phyloP scores from a whole-genome alignment of 2,797 vertebrate genomes.

The Rhabdophis nuchalis region DNA sequence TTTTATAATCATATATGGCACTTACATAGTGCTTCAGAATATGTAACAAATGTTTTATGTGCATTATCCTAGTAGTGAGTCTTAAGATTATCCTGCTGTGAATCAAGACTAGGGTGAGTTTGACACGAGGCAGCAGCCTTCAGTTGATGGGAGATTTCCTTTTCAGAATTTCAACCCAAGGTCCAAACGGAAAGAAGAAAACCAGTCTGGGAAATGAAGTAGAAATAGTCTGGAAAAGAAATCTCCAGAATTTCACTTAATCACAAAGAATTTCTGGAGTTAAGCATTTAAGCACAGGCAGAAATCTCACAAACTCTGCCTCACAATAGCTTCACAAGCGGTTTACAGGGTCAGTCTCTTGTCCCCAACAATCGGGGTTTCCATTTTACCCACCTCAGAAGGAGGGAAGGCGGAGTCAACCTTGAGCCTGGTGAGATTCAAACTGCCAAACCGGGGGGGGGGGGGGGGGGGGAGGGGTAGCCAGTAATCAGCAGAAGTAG shows the following conservation, averaged over 20 bases:
- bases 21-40: neutral
- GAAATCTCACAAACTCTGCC: neutral
- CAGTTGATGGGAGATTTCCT: neutral
- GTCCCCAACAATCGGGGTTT: too few species aligned
- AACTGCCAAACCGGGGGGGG: too few species aligned
- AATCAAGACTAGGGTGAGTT: neutral
- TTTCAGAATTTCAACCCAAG: neutral
- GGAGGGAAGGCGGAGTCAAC: too few species aligned
- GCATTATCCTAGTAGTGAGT: neutral
- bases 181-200: neutral
- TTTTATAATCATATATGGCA: neutral
- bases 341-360: too few species aligned
- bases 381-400: too few species aligned
- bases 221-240: neutral
- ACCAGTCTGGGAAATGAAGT: neutral
- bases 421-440: too few species aligned
- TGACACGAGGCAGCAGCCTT: neutral
- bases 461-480: too few species aligned
- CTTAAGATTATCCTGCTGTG: neutral
- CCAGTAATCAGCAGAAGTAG: too few species aligned
- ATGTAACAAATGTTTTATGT: conserved; percentile 2
- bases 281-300: neutral
- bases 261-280: neutral
- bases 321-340: neutral
- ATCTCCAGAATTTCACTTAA: neutral